Base-by-base conservation (phyloP, 2,113 vertebrate species). In the Hyperoodon ampullatus region DNA sequence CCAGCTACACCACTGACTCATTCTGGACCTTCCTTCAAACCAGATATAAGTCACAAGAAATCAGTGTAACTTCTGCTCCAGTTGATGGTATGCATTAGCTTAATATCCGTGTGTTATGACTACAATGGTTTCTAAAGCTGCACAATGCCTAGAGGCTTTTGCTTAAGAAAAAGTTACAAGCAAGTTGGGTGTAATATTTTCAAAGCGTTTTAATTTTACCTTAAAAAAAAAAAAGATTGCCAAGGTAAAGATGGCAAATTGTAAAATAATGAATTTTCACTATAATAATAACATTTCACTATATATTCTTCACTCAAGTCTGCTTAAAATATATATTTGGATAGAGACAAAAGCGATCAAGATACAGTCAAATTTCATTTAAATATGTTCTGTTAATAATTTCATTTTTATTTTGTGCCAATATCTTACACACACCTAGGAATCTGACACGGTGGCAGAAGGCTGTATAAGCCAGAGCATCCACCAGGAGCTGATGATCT, bases 281-380 rank as follows among this genome's bases (percentile, higher is more conserved):
- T 87, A 24, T 92, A 94, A 88, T 80, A 97, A 84, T 94, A n/a
- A 95, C 28, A 68, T 82, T 95, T 94, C 3, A 72, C 3, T 72
- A n/a, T 0, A 53, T 53, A 3, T 5, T 42, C 50, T 42, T 30
- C 88, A 92, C 94, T 92, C 47, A 85, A 55, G 6, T 89, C 78
- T 94, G 47, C 39, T 97, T n/a, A 97, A 89, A 86, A 81, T 1
- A 88, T 80, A 4, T 16, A 14, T 74, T 70, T 88, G 39, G 42
- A 96, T 5, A 94, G 44, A 94, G 82, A 83, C 33, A 90, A 95
- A 96, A 78, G 6, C 1, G 77, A 15, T 44, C 30, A 92, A 84
- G 44, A 84, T 70, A 93, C 81, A 83, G 14, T 28, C 97, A 96
- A 95, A 81, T 93, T 78, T 94, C 85, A 92, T 68, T 96, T 96